These are phyloP conservation scores for Calcarius ornatus DNA, from an alignment of 2,113 vertebrate genomes.

Conservation along the genomic window DNA sequence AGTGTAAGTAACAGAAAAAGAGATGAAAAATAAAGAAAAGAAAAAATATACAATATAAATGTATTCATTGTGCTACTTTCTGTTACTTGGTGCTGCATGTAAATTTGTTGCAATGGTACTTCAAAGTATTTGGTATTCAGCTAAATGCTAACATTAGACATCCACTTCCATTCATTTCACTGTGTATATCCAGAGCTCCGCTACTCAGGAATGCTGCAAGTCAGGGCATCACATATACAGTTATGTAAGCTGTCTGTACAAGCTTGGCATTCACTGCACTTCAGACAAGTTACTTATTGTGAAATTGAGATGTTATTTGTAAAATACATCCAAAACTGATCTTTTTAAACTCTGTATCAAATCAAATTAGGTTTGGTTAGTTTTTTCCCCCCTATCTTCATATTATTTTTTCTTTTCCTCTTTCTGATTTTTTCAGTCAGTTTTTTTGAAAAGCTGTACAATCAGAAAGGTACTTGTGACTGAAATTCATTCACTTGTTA, in stretches of 20 bases:
- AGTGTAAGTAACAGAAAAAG: background rate
- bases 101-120: background rate
- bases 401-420: background rate
- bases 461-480: background rate
- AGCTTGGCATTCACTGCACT: background rate
- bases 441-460: background rate
- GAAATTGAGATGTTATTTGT: conserved; percentile 3
- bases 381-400: background rate
- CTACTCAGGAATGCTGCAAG: background rate
- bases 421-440: background rate
- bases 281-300: background rate
- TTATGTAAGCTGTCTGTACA: conserved; percentile 35
- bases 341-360: background rate
- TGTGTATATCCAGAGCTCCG: background rate
- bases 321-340: background rate
- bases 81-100: background rate
- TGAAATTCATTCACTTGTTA: background rate
- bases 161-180: background rate
- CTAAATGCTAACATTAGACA: background rate
- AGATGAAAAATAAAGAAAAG: background rate
- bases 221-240: background rate
- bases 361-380: background rate
- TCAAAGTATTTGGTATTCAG: background rate
- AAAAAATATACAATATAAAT: background rate
- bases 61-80: background rate